Conservation (phyloP, 2,113 vertebrate species). For the Hyperopisus bebe region DNA sequence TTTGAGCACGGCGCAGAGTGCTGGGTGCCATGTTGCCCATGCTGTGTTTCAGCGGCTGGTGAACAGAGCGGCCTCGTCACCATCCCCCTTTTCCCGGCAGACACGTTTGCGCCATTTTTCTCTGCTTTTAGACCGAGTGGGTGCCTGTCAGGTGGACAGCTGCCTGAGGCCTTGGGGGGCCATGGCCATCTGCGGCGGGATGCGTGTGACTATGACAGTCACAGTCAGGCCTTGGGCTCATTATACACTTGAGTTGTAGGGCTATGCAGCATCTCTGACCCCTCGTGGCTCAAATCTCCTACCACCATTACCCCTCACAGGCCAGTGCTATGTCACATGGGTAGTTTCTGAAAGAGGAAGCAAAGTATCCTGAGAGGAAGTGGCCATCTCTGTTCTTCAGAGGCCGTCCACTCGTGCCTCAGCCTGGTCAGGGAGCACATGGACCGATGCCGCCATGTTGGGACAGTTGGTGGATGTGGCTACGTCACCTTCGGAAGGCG, state of each 20-base stretch:
- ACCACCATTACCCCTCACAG: neutral
- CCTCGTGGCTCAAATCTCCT: neutral
- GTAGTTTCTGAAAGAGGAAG: neutral
- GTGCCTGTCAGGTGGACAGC: neutral
- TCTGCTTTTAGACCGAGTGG: neutral
- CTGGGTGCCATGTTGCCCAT: neutral
- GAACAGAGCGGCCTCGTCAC: neutral
- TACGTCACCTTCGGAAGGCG: too few relatives aligned
- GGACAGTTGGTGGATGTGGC: too few relatives aligned
- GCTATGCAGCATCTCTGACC: neutral
- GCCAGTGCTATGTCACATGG: neutral
- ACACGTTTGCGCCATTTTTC: neutral
- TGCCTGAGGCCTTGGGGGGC: neutral
- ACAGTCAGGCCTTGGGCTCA: neutral
- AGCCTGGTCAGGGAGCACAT: too few relatives aligned
- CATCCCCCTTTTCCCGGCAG: neutral
- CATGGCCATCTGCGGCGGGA: neutral
- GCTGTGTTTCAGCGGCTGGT: neutral
- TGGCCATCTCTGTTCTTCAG: too few relatives aligned
- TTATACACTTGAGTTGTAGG: neutral
- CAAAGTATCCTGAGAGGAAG: neutral
- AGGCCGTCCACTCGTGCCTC: too few relatives aligned
- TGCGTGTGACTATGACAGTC: neutral
- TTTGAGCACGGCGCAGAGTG: too few relatives aligned
- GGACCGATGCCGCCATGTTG: too few relatives aligned